A percentile compares a stretch with the other conserved stretches of the same genome.
phyloP scores from a whole-genome alignment of 2,797 vertebrate species.

The Anguilla megastoma region DNA sequence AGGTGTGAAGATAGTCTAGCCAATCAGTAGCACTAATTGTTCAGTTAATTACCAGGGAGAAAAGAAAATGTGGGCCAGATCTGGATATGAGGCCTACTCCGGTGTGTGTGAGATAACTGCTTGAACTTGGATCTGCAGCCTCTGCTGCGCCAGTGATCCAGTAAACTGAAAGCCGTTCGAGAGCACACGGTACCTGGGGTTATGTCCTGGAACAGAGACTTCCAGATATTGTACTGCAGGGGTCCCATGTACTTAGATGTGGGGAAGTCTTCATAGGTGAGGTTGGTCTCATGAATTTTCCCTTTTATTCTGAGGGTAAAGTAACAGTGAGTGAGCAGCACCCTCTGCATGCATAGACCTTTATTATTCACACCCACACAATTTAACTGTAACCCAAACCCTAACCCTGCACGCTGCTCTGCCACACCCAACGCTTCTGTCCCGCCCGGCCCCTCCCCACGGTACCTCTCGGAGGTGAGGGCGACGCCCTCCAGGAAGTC shows the following conservation, averaged over 20 bases:
- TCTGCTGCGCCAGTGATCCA: neutral
- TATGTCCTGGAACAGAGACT: slow-evolving; percentile 94
- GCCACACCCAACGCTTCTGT: neutral
- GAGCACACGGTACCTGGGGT: slow-evolving; percentile 80
- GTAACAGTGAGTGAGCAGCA: slow-evolving; percentile 41
- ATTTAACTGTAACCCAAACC: neutral
- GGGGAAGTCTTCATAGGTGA: slow-evolving; percentile 96
- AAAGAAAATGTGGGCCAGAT: neutral
- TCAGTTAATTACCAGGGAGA: neutral
- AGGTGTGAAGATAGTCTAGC: too few species aligned
- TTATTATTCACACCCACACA: neutral
- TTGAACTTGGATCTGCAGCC: neutral
- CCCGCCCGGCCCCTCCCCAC: neutral
- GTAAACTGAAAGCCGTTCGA: neutral
- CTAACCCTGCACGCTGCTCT: neutral
- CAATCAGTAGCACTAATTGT: too few species aligned
- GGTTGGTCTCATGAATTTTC: slow-evolving; percentile 94
- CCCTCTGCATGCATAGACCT: slow-evolving; percentile 2
- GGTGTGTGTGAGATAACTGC: neutral
- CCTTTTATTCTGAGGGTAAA: slow-evolving; percentile 84
- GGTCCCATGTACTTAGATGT: slow-evolving; percentile 98
- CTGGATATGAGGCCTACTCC: neutral
- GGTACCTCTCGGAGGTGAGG: slow-evolving; percentile 85
- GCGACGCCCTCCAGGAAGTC: slow-evolving; percentile 88
- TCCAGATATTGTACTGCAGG: slow-evolving; percentile 97